These are phyloP conservation scores for Electrona antarctica DNA, from an alignment of 2,113 vertebrate species.

Conservation along the genomic window DNA sequence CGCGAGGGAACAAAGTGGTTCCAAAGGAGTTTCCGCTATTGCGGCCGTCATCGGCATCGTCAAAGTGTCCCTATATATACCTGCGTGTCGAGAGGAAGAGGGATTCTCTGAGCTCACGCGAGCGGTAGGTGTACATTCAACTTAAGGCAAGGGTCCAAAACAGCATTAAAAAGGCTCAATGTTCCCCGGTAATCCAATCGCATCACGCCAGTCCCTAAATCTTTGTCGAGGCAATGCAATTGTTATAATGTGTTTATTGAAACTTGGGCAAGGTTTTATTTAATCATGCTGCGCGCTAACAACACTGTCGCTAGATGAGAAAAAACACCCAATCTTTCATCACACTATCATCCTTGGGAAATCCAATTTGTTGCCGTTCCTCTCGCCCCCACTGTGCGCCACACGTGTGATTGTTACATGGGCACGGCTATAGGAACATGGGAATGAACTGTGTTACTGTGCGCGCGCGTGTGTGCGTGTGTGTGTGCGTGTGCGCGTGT, in stretches of 20 bases:
- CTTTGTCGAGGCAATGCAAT: conserved; percentile 85
- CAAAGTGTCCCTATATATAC: conserved; percentile 56
- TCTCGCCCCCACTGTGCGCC: conserved; percentile 44
- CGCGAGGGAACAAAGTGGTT: no score
- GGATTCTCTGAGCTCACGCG: conserved; percentile 73
- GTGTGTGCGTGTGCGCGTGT: conserved; percentile 13
- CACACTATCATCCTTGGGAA: conserved; percentile 79
- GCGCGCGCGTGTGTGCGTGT: not conserved
- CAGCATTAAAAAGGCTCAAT: conserved; percentile 81
- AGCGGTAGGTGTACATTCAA: conserved; percentile 73
- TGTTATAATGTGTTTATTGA: conserved; percentile 85
- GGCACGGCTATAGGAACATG: conserved; percentile 45
- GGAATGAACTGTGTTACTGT: conserved; percentile 27
- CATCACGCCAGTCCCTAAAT: conserved; percentile 85
- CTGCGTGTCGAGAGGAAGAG: conserved; percentile 69
- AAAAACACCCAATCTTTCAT: conserved; percentile 85
- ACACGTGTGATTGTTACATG: conserved; percentile 60
- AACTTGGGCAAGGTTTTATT: conserved; percentile 85
- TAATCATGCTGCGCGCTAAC: conserved; percentile 79
- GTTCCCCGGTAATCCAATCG: conserved; percentile 84
- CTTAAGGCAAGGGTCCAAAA: conserved; percentile 71
- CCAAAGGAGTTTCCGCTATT: not conserved
- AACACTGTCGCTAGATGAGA: conserved; percentile 82
- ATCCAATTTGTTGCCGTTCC: conserved; percentile 75
- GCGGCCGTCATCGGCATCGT: conserved; percentile 38